Conservation (phyloP, 2,113 vertebrate species). For the Labrus mixtus region DNA sequence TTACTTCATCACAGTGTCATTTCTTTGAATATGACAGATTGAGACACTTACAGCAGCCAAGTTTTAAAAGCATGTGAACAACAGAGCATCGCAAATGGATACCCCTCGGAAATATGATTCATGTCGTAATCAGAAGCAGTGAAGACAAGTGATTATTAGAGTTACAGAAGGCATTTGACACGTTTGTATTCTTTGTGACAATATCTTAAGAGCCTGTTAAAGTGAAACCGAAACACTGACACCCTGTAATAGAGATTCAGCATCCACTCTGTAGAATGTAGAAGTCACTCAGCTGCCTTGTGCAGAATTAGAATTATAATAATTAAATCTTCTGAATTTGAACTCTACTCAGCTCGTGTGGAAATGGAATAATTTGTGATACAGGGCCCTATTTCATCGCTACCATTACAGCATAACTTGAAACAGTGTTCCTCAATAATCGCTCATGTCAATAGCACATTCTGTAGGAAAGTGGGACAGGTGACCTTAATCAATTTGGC, state of each 20-base stretch:
- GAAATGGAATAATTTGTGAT: slow-evolving; percentile 9
- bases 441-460: slow-evolving; percentile 17
- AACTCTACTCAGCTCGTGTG: slow-evolving; percentile 2
- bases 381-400: background rate
- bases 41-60: background rate
- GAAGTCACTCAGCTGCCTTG: slow-evolving; percentile 2
- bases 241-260: slow-evolving; percentile 10
- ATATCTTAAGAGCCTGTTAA: slow-evolving; percentile 20
- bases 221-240: slow-evolving; percentile 21
- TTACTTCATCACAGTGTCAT: slow-evolving; percentile 11
- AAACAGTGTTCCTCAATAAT: slow-evolving; percentile 13
- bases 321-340: slow-evolving; percentile 18
- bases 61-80: slow-evolving; percentile 1
- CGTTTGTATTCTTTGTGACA: slow-evolving; percentile 33
- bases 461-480: slow-evolving; percentile 9
- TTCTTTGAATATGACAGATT: slow-evolving; percentile 1
- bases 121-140: background rate
- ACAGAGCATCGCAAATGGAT: background rate
- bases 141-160: slow-evolving; percentile 26
- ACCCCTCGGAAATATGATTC: slow-evolving; percentile 1
- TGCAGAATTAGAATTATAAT: slow-evolving; percentile 31
- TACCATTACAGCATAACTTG: slow-evolving; percentile 26
- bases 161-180: slow-evolving; percentile 12
- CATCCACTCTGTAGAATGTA: slow-evolving; percentile 6
- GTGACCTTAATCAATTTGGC: slow-evolving; percentile 37